Percentiles rank a stretch among this genome's conserved stretches.
These are phyloP conservation scores for Ianthella basta DNA, from an alignment of 37 sponge, comb jelly and placozoan species.

Conservation along the genomic window DNA sequence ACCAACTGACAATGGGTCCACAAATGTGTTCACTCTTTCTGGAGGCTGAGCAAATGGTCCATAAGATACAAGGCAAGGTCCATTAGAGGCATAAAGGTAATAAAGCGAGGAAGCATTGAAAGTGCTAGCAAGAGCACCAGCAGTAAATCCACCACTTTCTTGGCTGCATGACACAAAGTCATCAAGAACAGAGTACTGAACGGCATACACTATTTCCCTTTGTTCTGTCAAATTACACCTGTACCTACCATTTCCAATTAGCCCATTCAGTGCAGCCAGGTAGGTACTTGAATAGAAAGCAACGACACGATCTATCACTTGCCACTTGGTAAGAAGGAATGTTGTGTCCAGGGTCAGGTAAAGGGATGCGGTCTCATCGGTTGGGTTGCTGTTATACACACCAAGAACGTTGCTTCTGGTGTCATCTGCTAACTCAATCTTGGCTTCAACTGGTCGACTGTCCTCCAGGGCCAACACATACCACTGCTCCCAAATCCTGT, in stretches of 20 bases:
- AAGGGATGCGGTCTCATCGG: slow-evolving; percentile 41
- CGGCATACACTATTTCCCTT: slow-evolving; percentile 1
- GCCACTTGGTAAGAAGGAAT: slow-evolving; percentile 31
- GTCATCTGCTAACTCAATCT: slow-evolving; percentile 67
- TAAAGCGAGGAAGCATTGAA: slow-evolving; percentile 48
- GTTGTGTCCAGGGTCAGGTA: slow-evolving; percentile 56
- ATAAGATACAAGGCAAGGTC: slow-evolving; percentile 59
- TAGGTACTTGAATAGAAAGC: slow-evolving; percentile 46
- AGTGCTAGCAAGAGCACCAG: slow-evolving; percentile 53
- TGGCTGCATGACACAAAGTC: slow-evolving; percentile 55
- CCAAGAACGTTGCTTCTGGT: slow-evolving; percentile 80
- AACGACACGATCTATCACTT: slow-evolving; percentile 40
- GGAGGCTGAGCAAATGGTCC: slow-evolving; percentile 51
- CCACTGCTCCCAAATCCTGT: background rate
- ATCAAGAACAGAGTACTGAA: slow-evolving; percentile 37
- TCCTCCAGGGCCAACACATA: slow-evolving; percentile 4
- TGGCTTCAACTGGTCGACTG: slow-evolving; percentile 9
- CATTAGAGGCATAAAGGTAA: slow-evolving; percentile 58
- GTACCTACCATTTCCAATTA: slow-evolving; percentile 47
- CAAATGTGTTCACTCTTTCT: slow-evolving; percentile 18
- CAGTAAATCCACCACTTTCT: slow-evolving; percentile 72
- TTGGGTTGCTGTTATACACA: slow-evolving; percentile 45
- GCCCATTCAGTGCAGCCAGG: slow-evolving; percentile 72
- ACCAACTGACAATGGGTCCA: slow-evolving; percentile 73
- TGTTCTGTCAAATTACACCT: slow-evolving; percentile 45